Base-by-base conservation (phyloP, 2,113 vertebrate species). In the Mustela nigripes region DNA sequence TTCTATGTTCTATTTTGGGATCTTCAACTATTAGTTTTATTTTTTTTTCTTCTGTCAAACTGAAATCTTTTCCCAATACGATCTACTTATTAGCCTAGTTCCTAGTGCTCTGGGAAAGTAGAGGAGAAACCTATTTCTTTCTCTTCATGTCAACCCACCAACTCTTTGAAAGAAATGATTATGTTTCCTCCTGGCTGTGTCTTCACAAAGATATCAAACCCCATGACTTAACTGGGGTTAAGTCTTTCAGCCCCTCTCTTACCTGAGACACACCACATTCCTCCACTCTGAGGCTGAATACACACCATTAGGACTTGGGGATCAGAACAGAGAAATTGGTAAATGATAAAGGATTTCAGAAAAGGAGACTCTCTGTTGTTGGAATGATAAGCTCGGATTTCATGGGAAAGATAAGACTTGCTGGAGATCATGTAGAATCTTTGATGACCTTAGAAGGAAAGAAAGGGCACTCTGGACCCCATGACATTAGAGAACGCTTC, bases 341-440 rank as follows among this genome's bases (percentile, higher is more conserved):
- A 94, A 90, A 74, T 15, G 5, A 89, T n/a, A 85, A 81, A 92
- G 4, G 15, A 82, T 7, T 89, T 91, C 42, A 83, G 53, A 94
- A 82, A 82, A 92, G 10, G 3, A 63, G 88, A 93, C 9, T 22
- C 6, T 81, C 4, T 67, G 14, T 67, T 50, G 24, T 56, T 94
- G 60, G 62, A 56, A 89, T 36, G 26, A 69, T 48, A 62, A 74
- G 83, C 50, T 82, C 45, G 63, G 19, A 3, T 26, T 88, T 95
- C 16, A 39, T 65, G 19, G 11, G 84, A 88, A 92, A 95, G n/a
- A 60, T 11, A n/a, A 28, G 6, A 73, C 45, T 94, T n/a, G 8
- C 5, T 16, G 15, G 14, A 86, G 31, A 53, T 74, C 15, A 50
- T 33, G 33, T 19, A 60, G 8, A 89, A n/a, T 74, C 31, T 63